Evolutionary conservation across 2,113 vertebrate species (phyloP).

Genomic region (Kobus ellipsiprymnus): DNA sequence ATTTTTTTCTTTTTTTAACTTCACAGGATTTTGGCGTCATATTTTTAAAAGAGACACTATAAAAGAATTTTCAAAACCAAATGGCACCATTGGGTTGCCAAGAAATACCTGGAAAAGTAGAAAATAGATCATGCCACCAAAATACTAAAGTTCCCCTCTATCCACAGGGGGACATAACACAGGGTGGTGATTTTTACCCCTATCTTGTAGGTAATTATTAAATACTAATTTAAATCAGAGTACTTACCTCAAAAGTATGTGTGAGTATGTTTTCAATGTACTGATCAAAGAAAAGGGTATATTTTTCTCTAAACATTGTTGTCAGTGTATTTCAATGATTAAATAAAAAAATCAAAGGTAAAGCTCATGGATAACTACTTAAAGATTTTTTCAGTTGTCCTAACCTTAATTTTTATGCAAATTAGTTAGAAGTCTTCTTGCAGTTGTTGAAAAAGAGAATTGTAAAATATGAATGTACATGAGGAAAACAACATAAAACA

Average conservation of each 20-base stretch:
- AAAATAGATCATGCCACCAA: neutral
- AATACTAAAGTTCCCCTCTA: neutral
- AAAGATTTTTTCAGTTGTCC: conserved; percentile 43
- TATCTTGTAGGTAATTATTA: neutral
- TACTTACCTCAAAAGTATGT: neutral
- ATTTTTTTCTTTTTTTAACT: neutral
- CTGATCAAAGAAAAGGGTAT: neutral
- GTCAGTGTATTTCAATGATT: conserved; percentile 17
- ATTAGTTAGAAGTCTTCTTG: neutral
- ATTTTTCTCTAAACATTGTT: neutral
- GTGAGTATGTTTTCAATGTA: neutral
- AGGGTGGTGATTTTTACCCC: neutral
- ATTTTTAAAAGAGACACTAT: neutral
- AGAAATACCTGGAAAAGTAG: neutral
- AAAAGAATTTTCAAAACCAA: neutral
- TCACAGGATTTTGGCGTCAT: neutral
- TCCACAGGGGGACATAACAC: neutral
- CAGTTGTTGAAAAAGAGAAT: neutral
- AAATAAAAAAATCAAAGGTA: conserved; percentile 46
- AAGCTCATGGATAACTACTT: conserved; percentile 6
- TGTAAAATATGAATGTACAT: neutral
- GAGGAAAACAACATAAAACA: neutral
- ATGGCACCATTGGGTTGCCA: neutral
- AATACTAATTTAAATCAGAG: neutral
- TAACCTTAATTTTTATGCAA: neutral